Evolutionary conservation across 2,888 invertebrate species (phyloP), one percentile per base, ranked within the genome.

Genomic region (Synergus gifuensis): DNA sequence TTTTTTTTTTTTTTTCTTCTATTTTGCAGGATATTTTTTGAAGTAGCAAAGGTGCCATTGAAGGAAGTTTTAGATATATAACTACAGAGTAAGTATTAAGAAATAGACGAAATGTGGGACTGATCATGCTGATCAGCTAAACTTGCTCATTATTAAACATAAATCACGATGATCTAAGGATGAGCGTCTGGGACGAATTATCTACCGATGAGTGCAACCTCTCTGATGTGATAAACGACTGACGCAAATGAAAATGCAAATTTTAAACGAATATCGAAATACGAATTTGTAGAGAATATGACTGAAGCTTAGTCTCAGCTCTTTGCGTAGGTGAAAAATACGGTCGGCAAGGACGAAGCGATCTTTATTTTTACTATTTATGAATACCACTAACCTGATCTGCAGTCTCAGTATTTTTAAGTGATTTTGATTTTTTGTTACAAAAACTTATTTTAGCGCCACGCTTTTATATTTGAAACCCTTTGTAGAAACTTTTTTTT

Each of bases 1-100:
- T 82, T 83, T 83, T 93, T 93, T 77, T n/a, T n/a, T 79, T 49
- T 40, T 79, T 78, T 83, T 84, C 83, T 85, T 28, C 36, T 36
- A 36, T 36, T 36, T 36, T 36, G 36, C 91, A 95, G 94, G 88
- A 96, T 98, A 91, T 98, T 98, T 93, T 97, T 96, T 91, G 97
- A 97, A 94, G 98, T 98, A 80, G 98, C 98, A 82, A 97, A 96
- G 92, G 95, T 96, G 83, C 95, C 97, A 36, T 93, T 97, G 46
- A 89, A 94, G 84, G 90, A 91, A 77, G 86, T 85, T 77, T 86
- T 90, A 88, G 82, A 90, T 81, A 85, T 92, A 85, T 90, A 90
- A 84, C 49, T 54, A 79, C 87, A 79, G 76, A 78, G 76, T 58
- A 77, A 66, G 78, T 83, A 83, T 42, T 69, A 67, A 16, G 69